phyloP scores from a whole-genome alignment of 2,113 vertebrate genomes.

The Acrocephalus kingi region DNA sequence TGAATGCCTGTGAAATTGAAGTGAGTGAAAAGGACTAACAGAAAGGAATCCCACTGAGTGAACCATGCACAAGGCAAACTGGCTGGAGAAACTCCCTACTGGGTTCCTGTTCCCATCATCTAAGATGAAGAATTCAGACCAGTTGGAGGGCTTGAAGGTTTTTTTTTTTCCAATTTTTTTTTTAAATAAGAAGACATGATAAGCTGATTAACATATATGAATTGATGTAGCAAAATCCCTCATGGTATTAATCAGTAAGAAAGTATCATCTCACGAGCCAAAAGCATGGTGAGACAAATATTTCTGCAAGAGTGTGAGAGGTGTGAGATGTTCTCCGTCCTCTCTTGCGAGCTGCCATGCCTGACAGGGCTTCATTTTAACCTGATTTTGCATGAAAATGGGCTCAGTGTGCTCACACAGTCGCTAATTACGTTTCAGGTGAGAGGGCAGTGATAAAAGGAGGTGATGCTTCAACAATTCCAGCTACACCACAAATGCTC shows the following conservation, averaged over 20 bases:
- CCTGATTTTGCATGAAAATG: background rate
- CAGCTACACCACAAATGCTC: background rate
- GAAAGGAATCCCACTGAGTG: constrained; percentile 20
- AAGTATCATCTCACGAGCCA: background rate
- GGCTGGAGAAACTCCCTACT: constrained; percentile 41
- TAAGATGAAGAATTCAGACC: constrained; percentile 2
- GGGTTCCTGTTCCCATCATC: constrained; percentile 10
- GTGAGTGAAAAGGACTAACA: constrained; percentile 52
- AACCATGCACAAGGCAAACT: background rate
- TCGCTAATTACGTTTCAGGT: background rate
- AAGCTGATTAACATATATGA: background rate
- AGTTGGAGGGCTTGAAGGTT: background rate
- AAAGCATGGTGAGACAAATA: background rate
- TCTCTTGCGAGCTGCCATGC: background rate
- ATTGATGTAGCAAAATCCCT: background rate
- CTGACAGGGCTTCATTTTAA: background rate
- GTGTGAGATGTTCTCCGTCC: background rate
- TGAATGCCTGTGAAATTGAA: constrained; percentile 47
- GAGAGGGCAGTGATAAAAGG: background rate
- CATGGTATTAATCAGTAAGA: background rate
- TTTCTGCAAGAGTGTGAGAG: background rate
- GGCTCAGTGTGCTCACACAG: background rate
- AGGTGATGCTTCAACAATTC: background rate
- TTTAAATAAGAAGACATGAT: background rate
- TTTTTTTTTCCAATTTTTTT: rapidly evolving